Evolutionary conservation across 2,888 invertebrate genomes (phyloP), one percentile per base, ranked within the genome.

Genomic region (Uloborus plumipes): DNA sequence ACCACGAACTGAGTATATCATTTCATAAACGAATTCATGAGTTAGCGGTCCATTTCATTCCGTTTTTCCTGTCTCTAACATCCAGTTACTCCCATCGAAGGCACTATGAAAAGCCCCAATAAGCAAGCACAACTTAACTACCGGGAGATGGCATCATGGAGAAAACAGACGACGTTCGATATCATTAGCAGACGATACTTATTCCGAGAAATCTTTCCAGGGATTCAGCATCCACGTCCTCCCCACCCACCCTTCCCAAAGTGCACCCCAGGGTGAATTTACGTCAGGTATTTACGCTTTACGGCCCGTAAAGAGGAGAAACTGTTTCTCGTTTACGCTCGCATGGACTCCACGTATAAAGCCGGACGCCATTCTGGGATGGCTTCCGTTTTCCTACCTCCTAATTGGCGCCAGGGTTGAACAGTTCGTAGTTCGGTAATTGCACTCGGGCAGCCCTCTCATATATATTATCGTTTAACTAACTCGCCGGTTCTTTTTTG

Each of bases 221-320:
- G 18, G 64, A 53, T 53, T 73, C 20, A 50, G 59, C 39, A n/a
- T n/a, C 59, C 39, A 13, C 55, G 64, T 71, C 64, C n/a, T 64
- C 55, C 64, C 31, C 49, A 22, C 55, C n/a, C 69, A 47, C 11
- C 51, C 58, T n/a, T 22, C 71, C 58, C 59, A 67, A 74, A 81
- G 80, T 64, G 62, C 80, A 50, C 80, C 80, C 74, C n/a, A 51
- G 80, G 73, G 80, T 51, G 39, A 81, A 81, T 81, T 81, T 81
- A 81, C 70, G 80, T 58, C 58, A 69, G 16, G 74, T 70, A 70
- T 74, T 81, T 81, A 74, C 70, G 70, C 61, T 80, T 81, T 81
- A 81, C 70, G 80, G 61, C n/a, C 74, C 64, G 80, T 74, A 80
- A 80, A 73, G 66, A 73, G 73, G 31, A n/a, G 62, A 74, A 50